Base-by-base conservation (phyloP, 2,888 invertebrate species). In the Drepanosiphum platanoidis region DNA sequence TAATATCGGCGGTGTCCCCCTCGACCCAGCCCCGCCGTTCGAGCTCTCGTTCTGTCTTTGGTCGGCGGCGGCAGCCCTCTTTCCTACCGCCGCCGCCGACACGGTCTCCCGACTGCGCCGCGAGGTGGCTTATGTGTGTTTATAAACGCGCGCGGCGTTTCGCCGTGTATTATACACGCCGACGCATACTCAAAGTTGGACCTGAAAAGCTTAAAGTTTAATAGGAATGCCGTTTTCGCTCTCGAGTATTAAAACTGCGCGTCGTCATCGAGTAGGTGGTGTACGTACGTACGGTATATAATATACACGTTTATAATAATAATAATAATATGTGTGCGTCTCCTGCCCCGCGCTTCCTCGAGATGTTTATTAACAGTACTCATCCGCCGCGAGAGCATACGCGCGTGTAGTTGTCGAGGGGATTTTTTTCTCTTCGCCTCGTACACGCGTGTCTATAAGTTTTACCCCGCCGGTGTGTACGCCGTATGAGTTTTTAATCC, bases 171-270 rank as follows among this genome's bases (percentile, higher is more conserved):
- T 42, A 82, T 74, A 82, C 72, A 72, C 82, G 72, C 82, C 61
- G 42, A 82, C 61, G 72, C 39, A 74, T 82, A 42, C 82, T 74
- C 82, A 66, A 83, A 83, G 82, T 83, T 74, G 46, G 74, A 74
- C 82, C 66, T 46, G 74, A 74, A 83, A 74, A 83, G 82, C 82
- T 83, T 83, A 83, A 83, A 83, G 82, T 83, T 83, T 83, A 83
- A 83, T 74, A 83, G 82, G 72, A 83, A 83, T 66, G 74, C 42
- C n/a, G 81, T 32, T 81, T 81, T 81, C 42, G 42, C 30, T 15
- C 34, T 15, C 34, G 64, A 74, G 82, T 74, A 83, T 83, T 83
- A 83, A 83, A 83, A 64, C 72, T 39, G 58, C 27, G 39, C 15
- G 22, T 27, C 4, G 18, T 32, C n/a, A n/a, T n/a, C n/a, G n/a